Evolutionary conservation across 2,797 vertebrate genomes (phyloP).

Genomic region (Myotis pilosus): DNA sequence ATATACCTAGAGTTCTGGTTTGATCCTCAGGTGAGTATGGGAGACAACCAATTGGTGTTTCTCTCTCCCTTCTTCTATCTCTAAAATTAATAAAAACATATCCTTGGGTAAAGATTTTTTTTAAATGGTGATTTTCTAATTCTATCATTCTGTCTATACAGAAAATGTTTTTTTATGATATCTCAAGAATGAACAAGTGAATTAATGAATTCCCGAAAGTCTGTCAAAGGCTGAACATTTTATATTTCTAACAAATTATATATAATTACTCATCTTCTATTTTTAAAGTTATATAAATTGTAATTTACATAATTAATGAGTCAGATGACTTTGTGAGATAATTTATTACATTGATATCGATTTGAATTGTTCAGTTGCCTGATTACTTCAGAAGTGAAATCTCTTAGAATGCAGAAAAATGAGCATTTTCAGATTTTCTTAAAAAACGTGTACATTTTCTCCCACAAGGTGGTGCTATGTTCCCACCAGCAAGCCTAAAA

Average conservation of each 20-base stretch:
- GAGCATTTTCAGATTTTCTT: neutral
- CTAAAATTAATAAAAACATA: neutral
- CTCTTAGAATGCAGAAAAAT: neutral
- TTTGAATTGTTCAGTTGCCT: neutral
- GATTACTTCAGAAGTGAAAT: neutral
- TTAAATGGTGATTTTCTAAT: neutral
- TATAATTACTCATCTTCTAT: neutral
- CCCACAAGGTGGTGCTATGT: constrained; percentile 80
- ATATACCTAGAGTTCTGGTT: neutral
- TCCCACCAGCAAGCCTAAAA: constrained; percentile 17
- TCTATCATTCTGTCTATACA: neutral
- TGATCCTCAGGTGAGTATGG: neutral
- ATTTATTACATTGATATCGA: neutral
- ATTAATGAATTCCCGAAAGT: neutral
- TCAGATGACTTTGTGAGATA: neutral
- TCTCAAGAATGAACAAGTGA: neutral
- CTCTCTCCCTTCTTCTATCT: neutral
- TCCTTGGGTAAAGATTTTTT: neutral
- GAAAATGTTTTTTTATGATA: neutral
- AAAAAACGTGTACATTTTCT: neutral
- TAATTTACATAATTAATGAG: neutral
- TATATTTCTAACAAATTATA: neutral
- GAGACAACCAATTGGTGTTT: neutral
- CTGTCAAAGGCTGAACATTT: neutral
- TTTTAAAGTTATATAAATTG: neutral